phyloP scores from a whole-genome alignment of 1,140 invertebrate species.

The Habropoda laboriosa region DNA sequence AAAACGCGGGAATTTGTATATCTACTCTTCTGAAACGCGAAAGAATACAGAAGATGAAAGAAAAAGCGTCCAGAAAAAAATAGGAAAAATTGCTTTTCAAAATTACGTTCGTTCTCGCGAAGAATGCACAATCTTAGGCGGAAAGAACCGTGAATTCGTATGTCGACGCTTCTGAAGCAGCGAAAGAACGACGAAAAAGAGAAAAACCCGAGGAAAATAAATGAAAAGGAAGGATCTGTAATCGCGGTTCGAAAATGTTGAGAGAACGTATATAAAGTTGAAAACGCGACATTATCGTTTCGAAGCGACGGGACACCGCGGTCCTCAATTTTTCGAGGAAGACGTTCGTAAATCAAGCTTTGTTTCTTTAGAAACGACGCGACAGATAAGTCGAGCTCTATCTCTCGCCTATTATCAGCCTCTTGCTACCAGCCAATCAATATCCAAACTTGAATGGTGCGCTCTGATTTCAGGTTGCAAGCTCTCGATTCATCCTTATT shows the following conservation, averaged over 20 bases:
- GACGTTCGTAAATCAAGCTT: constrained; percentile 23
- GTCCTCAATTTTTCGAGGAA: constrained; percentile 17
- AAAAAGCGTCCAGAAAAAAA: no score
- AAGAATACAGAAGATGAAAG: no score
- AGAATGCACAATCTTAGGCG: no score
- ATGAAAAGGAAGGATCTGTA: constrained; percentile 10
- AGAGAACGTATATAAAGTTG: not conserved
- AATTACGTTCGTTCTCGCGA: no score
- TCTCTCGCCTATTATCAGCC: constrained; percentile 15
- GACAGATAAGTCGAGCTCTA: constrained; percentile 5
- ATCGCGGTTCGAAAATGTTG: no score
- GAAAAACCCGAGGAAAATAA: no score
- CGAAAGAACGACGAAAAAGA: no score
- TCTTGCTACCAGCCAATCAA: constrained; percentile 32
- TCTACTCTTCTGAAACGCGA: not conserved
- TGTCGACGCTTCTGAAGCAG: no score
- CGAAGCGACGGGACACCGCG: not conserved
- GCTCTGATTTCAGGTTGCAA: not conserved
- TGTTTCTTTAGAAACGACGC: constrained; percentile 9
- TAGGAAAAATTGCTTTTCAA: no score
- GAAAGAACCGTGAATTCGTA: no score
- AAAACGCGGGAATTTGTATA: not conserved
- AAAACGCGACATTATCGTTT: not conserved
- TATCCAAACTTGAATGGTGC: not conserved
- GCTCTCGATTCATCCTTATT: not conserved